These are phyloP conservation scores for Lysiphlebus fabarum DNA, from an alignment of 1,140 invertebrate genomes.

Conservation along the genomic window DNA sequence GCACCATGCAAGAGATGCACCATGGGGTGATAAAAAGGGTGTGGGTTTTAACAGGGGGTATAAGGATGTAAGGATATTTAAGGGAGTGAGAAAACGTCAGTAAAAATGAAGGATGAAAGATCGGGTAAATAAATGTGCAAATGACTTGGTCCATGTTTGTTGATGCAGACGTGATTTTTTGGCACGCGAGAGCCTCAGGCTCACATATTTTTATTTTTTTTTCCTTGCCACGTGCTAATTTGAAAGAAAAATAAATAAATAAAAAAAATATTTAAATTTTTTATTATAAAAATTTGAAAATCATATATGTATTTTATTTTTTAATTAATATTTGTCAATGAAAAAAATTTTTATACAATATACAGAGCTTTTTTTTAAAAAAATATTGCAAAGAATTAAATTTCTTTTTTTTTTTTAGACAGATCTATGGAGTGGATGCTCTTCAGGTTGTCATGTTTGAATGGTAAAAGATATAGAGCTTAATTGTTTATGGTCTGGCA, in stretches of 20 bases:
- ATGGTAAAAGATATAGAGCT: slow-evolving; percentile 42
- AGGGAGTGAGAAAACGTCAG: no score
- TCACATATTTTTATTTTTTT: background rate
- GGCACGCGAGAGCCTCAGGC: slow-evolving; percentile 42
- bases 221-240: slow-evolving; percentile 36
- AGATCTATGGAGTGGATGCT: no score
- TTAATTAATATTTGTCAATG: no score
- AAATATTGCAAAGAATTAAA: no score
- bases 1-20: slow-evolving; percentile 16
- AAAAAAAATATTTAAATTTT: no score
- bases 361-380: no score
- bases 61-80: no score
- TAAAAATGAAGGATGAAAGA: slow-evolving; percentile 5
- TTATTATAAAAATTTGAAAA: no score
- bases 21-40: background rate
- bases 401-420: no score
- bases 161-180: slow-evolving; percentile 38
- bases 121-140: slow-evolving; percentile 28
- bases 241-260: no score
- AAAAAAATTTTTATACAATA: no score
- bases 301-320: no score
- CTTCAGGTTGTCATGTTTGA: slow-evolving; percentile 29
- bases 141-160: slow-evolving; percentile 26
- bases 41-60: background rate
- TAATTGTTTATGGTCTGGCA: slow-evolving; percentile 51